These are phyloP conservation scores for Gallinago media DNA, from an alignment of 2,113 vertebrate species.

Conservation along the genomic window DNA sequence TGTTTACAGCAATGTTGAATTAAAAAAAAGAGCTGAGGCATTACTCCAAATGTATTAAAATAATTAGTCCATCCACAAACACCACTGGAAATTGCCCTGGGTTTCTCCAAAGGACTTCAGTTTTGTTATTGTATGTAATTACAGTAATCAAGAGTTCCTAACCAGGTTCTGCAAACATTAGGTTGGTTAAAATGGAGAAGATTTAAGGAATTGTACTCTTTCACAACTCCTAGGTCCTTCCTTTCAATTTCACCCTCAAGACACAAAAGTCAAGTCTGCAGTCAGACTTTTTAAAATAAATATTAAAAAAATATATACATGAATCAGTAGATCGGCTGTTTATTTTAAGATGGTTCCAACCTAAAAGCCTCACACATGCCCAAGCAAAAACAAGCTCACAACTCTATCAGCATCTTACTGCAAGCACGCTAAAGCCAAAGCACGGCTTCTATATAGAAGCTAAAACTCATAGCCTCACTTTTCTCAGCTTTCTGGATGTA, in stretches of 20 bases:
- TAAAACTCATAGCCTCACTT: background rate
- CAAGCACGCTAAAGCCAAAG: background rate
- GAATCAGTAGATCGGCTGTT: background rate
- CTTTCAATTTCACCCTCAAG: background rate
- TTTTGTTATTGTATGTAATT: slow-evolving; percentile 19
- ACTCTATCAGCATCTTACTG: background rate
- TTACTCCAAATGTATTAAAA: slow-evolving; percentile 35
- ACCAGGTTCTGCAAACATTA: background rate
- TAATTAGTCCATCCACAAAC: slow-evolving; percentile 48
- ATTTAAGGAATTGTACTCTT: background rate
- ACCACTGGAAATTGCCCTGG: slow-evolving; percentile 13
- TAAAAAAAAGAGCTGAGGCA: background rate
- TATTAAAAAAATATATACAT: background rate
- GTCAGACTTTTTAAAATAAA: background rate
- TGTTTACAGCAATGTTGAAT: background rate
- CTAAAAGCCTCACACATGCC: background rate
- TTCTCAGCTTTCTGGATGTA: too few species aligned
- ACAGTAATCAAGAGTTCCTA: background rate
- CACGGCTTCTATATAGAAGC: background rate
- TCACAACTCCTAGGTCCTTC: background rate
- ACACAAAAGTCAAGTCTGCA: background rate
- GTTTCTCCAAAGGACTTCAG: background rate
- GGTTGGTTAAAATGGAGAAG: background rate
- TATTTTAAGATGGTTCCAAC: background rate
- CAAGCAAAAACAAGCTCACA: background rate